A percentile compares a stretch with the other conserved stretches of the same genome.
phyloP scores from a whole-genome alignment of 2,797 vertebrate genomes.

The Eremophila alpestris region DNA sequence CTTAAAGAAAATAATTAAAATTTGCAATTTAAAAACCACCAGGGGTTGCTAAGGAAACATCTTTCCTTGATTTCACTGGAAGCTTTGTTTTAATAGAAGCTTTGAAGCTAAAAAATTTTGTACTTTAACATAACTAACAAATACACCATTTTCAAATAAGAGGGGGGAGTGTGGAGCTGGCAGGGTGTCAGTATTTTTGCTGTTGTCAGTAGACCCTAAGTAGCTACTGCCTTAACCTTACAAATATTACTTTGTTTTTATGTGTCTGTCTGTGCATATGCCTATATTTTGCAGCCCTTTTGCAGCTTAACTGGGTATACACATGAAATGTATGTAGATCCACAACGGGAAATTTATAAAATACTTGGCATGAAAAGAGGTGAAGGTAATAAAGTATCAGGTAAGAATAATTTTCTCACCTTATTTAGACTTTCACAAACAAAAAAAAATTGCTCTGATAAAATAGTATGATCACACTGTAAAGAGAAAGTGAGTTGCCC shows the following conservation, averaged over 20 bases:
- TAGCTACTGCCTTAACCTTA: background rate
- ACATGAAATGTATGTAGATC: slow-evolving; percentile 94
- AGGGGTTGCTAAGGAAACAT: background rate
- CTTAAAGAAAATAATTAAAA: background rate
- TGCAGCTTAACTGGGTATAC: slow-evolving; percentile 88
- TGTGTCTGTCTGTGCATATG: background rate
- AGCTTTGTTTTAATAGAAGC: background rate
- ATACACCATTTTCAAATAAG: background rate
- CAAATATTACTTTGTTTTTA: background rate
- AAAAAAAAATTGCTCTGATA: background rate
- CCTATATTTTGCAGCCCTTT: slow-evolving; percentile 81
- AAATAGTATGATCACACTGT: background rate
- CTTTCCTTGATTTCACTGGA: background rate
- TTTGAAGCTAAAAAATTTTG: background rate
- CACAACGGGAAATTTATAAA: slow-evolving; percentile 87
- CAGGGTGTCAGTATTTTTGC: background rate
- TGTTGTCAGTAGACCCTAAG: background rate
- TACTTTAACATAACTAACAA: background rate
- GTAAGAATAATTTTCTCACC: slow-evolving; percentile 69
- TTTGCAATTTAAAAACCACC: background rate
- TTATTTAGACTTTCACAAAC: background rate
- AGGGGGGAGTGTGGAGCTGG: background rate
- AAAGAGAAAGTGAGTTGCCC: background rate
- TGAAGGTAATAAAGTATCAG: slow-evolving; percentile 81
- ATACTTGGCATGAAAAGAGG: slow-evolving; percentile 90